These are phyloP conservation scores for Tineola bisselliella DNA, from an alignment of 2,888 invertebrate genomes.

Conservation along the genomic window DNA sequence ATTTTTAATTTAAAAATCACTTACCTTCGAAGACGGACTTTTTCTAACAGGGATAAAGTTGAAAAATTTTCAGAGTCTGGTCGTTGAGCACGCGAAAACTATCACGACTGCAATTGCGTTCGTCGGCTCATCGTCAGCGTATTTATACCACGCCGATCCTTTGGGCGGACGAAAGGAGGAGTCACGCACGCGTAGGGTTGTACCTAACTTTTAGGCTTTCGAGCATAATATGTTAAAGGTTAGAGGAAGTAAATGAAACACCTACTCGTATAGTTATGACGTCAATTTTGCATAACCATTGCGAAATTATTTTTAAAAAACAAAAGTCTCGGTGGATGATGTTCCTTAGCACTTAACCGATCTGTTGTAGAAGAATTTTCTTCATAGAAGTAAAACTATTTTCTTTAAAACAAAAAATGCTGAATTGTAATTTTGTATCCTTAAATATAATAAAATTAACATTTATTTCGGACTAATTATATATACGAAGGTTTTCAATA, in stretches of 20 bases:
- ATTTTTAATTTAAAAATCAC: not conserved
- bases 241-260: not conserved
- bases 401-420: no score
- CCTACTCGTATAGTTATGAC: not conserved
- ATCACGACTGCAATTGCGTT: constrained; percentile 41
- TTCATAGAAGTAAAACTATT: no score
- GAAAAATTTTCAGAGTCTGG: not conserved
- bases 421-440: no score
- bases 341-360: no score
- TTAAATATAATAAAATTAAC: no score
- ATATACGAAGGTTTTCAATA: no score
- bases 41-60: not conserved
- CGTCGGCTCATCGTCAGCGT: constrained; percentile 22
- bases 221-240: not conserved
- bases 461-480: no score
- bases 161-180: constrained; percentile 53
- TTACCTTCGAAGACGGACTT: not conserved
- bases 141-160: constrained; percentile 38
- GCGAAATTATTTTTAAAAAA: no score
- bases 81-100: constrained; percentile 30
- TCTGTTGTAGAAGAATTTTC: no score
- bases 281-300: not conserved
- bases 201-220: not conserved
- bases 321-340: no score
- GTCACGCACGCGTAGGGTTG: constrained; percentile 49